Conservation (phyloP, 1,140 invertebrate species). For the Hylaeus anthracinus region DNA sequence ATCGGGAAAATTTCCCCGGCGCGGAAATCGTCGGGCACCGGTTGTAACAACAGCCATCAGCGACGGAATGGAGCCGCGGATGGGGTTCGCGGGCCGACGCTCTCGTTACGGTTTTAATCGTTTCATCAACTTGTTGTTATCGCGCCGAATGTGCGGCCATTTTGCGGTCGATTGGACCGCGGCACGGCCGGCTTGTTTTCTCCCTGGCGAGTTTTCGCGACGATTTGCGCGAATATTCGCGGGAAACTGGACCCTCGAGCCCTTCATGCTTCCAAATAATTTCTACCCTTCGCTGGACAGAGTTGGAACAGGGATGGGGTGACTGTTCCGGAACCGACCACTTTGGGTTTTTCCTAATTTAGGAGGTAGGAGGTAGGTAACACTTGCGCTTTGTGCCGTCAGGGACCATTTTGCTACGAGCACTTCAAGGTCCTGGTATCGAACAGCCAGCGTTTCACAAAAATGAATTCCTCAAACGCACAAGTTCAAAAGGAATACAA, state of each 20-base stretch:
- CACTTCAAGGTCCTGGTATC: too few relatives aligned
- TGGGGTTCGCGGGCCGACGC: neutral
- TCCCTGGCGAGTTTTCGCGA: slow-evolving; percentile 52
- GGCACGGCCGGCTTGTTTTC: slow-evolving; percentile 51
- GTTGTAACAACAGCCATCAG: slow-evolving; percentile 64
- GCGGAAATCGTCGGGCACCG: slow-evolving; percentile 22
- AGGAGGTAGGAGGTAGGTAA: too few relatives aligned
- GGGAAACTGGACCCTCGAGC: neutral
- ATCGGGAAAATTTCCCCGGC: slow-evolving; percentile 75
- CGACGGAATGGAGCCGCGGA: slow-evolving; percentile 27
- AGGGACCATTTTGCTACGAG: too few relatives aligned
- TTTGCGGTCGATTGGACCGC: slow-evolving; percentile 57
- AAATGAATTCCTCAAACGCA: too few relatives aligned
- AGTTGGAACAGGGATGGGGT: too few relatives aligned
- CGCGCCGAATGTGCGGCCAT: slow-evolving; percentile 63
- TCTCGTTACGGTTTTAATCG: slow-evolving; percentile 74
- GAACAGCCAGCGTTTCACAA: too few relatives aligned
- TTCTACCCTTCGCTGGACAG: too few relatives aligned
- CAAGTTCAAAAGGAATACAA: too few relatives aligned
- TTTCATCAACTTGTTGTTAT: slow-evolving; percentile 75
- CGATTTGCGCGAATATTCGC: slow-evolving; percentile 47
- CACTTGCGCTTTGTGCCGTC: too few relatives aligned
- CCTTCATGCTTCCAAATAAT: neutral
- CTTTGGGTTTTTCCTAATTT: too few relatives aligned
- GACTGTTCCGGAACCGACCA: too few relatives aligned